Conservation (phyloP, 2,888 invertebrate species). For the Polyommatus icarus region DNA sequence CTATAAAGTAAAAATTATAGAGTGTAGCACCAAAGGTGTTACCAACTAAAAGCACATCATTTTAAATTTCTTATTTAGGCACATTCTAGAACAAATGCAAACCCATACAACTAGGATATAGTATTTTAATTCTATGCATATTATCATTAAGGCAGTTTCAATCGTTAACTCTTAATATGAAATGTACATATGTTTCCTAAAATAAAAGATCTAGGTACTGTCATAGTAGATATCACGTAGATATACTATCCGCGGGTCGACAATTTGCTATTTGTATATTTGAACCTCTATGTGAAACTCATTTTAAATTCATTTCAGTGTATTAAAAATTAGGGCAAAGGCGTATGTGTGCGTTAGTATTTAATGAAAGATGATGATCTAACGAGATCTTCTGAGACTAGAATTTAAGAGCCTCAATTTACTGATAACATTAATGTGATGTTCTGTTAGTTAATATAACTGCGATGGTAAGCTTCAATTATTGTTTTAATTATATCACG, state of each 20-base stretch:
- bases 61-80: conserved; percentile 30
- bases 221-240: not conserved
- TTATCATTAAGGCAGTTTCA: conserved; percentile 27
- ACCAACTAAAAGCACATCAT: conserved; percentile 32
- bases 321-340: conserved; percentile 35
- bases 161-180: not conserved
- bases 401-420: conserved; percentile 17
- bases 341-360: conserved; percentile 57
- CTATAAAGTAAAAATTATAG: conserved; percentile 33
- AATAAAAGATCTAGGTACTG: not conserved
- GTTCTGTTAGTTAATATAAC: conserved; percentile 37
- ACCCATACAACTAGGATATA: conserved; percentile 20
- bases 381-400: conserved; percentile 35
- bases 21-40: conserved; percentile 44
- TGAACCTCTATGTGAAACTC: not conserved
- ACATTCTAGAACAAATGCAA: conserved; percentile 34
- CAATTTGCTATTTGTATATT: not conserved
- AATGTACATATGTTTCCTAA: not conserved
- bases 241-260: not conserved
- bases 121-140: conserved; percentile 17
- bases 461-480: not conserved
- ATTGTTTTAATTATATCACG: not conserved
- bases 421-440: conserved; percentile 33
- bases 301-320: not conserved
- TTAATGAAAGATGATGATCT: conserved; percentile 41